Evolutionary conservation across 1,140 invertebrate genomes (phyloP), one percentile per base, ranked within the genome.

Genomic region (Diplogasteroides magnus): DNA sequence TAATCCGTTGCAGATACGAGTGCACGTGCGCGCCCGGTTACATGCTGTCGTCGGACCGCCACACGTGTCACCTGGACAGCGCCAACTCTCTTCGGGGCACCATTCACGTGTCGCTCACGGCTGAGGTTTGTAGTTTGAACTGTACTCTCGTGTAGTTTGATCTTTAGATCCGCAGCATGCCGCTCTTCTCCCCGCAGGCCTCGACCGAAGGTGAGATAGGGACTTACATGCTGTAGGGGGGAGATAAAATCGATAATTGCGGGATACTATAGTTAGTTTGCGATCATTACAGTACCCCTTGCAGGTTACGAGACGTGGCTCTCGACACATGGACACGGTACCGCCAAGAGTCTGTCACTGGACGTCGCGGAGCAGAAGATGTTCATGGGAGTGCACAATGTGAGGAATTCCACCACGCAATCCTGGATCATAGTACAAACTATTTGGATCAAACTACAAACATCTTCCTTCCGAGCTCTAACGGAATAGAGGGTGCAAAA

Each of bases 11-110:
- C 31, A 64, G 62, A 64, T 68, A 68, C 66, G 55, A 64, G 15
- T 72, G 70, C 48, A 29, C 61, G n/a, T 72, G 70, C 31, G 64
- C 65, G 11, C 26, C 57, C 2, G 65, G 65, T 48, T 72, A 72
- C 28, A 2, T 31, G 25, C 48, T 72, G 2, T n/a, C 31, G 13
- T 25, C 11, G 1, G 70, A 72, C 37, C 64, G 64, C 2, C 64
- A 72, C 28, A 60, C 37, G 1, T 72, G 70, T 37, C 32, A 72
- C 15, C 56, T 71, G 27, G 65, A 67, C 11, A 15, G 37, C 1
- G 23, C 63, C 6, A 60, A 31, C n/a, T 55, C 31, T 25, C 26
- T 55, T 6, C 63, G 67, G 27, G 69, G 69, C 27, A 32, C 48
- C 11, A n/a, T 71, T 15, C 61, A 61, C 32, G 15, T 71, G 14